Base-by-base conservation (phyloP, 2,888 invertebrate genomes). In the Fragum sueziense region DNA sequence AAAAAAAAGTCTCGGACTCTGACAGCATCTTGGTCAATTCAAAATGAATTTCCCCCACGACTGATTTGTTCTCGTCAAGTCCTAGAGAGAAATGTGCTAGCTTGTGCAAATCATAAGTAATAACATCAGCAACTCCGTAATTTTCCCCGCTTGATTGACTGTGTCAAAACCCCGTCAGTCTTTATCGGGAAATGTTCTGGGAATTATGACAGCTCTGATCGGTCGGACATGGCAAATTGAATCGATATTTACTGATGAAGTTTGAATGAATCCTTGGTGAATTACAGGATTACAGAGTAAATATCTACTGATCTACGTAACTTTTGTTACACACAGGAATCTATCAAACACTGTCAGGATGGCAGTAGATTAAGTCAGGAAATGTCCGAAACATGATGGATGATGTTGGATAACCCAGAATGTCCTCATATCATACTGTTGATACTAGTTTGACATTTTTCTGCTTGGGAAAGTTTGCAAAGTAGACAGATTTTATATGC, bases 91-190 rank as follows among this genome's bases (percentile, higher is more conserved):
- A n/a, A n/a, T n/a, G n/a, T n/a, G n/a, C n/a, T n/a, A 57, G 22
- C 57, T 57, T 27, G 57, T 25, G n/a, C 57, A 57, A 57, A 57
- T 57, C 57, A 57, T 57, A 57, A 57, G 57, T 57, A 57, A 57
- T 57, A 57, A 57, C 27, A 25, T 57, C 27, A 47, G 57, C 57
- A 57, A 25, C 57, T 7, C 52, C 27, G 57, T 11, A 61, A 61
- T 33, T 31, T 33, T 33, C 61, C 61, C 3, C 33, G 61, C 61
- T 61, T 65, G 65, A 65, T 41, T 65, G 65, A 65, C 41, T 65
- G 34, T 65, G 65, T 65, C 41, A 65, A 25, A 65, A 65, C 65
- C 65, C 22, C 41, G 65, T 65, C 65, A 65, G 47, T 41, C 20
- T 27, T 65, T n/a, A 25, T 14, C 41, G 41, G 25, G 25, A 65